Evolutionary conservation across 37 sponge, comb jelly and placozoan genomes (phyloP).

Genomic region (Agelas oroides): DNA sequence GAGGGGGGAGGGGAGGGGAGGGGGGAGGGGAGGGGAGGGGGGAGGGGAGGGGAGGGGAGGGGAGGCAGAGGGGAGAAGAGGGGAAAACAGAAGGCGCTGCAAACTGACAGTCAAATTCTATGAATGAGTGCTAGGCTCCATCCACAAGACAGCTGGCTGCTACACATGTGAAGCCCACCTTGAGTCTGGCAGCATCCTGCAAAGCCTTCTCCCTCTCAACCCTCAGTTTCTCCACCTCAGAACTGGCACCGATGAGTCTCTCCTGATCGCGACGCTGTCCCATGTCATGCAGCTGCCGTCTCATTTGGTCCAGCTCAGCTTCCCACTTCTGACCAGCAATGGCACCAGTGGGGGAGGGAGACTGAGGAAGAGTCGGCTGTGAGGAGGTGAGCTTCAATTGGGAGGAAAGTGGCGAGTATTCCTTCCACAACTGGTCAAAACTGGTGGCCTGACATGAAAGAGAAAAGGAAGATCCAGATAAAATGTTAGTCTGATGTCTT

Average conservation of each 20-base stretch:
- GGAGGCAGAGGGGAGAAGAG: no score
- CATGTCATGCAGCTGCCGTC: constrained; percentile 53
- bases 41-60: no score
- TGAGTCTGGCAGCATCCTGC: no score
- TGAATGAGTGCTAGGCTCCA: no score
- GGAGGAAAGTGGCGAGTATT: background rate
- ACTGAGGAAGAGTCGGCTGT: constrained; percentile 14
- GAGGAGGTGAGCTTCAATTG: constrained; percentile 18
- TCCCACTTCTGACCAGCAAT: constrained; percentile 18
- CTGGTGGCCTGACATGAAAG: constrained; percentile 23
- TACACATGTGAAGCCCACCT: background rate
- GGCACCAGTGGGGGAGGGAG: background rate
- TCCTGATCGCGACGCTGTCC: constrained; percentile 24
- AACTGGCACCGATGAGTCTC: background rate
- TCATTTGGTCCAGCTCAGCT: constrained; percentile 39
- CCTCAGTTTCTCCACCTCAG: no score
- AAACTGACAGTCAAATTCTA: no score
- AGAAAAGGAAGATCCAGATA: no score
- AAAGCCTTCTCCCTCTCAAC: no score
- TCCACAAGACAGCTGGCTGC: no score
- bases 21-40: background rate
- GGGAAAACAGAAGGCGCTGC: no score
- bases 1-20: background rate
- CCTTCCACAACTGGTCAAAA: constrained; percentile 27
- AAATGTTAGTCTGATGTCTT: background rate